A percentile compares a stretch with the other conserved stretches of the same genome.
Evolutionary conservation across 2,113 vertebrate species (phyloP).

Genomic region (Vicugna pacos): DNA sequence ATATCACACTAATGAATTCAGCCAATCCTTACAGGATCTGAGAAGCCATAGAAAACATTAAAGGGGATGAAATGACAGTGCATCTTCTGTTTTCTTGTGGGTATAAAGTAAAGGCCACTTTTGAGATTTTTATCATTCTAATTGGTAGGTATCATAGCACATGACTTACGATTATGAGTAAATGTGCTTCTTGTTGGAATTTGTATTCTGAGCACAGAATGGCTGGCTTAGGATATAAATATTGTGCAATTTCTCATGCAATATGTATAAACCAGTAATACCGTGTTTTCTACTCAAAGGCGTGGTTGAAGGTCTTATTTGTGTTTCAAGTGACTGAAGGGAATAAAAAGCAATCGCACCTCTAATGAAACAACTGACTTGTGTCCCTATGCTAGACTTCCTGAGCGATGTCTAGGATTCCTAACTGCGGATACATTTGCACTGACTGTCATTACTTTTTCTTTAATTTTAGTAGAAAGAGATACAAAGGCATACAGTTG

Average conservation of each 20-base stretch:
- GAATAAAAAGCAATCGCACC: neutral
- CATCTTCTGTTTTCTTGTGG: neutral
- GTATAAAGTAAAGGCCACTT: neutral
- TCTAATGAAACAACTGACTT: neutral
- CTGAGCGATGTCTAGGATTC: neutral
- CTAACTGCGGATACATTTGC: neutral
- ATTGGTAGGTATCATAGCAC: neutral
- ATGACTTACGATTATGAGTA: neutral
- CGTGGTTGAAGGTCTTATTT: neutral
- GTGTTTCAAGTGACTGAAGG: slow-evolving; percentile 17
- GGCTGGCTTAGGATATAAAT: neutral
- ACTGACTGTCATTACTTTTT: neutral
- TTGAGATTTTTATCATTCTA: neutral
- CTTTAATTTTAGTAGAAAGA: neutral
- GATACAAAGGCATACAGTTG: neutral
- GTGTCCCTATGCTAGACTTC: neutral
- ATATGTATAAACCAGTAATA: neutral
- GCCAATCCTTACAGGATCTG: neutral
- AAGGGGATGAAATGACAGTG: neutral
- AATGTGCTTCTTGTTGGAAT: neutral
- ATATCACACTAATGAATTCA: neutral
- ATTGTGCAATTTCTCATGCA: neutral
- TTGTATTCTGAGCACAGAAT: neutral
- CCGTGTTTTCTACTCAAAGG: neutral
- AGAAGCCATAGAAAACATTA: neutral